Conservation (phyloP, 2,888 invertebrate genomes). For the Phortica okadai region DNA sequence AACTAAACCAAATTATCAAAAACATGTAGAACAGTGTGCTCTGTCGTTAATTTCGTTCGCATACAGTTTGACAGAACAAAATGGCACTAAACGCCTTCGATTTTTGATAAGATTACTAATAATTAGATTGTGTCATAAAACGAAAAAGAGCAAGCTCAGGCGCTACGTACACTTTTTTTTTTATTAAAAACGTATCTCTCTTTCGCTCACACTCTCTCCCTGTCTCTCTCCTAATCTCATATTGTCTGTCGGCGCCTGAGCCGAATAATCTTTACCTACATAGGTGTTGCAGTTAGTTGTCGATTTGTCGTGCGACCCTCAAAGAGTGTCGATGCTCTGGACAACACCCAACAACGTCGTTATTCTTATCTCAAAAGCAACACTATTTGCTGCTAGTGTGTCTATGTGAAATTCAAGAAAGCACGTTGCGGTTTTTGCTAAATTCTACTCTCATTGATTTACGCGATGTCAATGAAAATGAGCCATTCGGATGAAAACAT, state of each 20-base stretch:
- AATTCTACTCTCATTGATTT: not conserved
- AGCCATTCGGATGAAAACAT: slow-evolving; percentile 53
- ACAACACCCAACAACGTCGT: not conserved
- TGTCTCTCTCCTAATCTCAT: not conserved
- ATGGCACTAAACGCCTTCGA: slow-evolving; percentile 57
- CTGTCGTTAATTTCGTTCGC: slow-evolving; percentile 29
- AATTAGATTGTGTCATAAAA: slow-evolving; percentile 7
- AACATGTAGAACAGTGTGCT: not conserved
- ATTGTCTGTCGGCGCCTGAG: not conserved
- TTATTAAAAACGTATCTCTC: not conserved
- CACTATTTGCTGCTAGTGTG: not conserved
- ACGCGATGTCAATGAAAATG: not conserved
- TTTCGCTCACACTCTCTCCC: not conserved
- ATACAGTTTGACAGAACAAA: slow-evolving; percentile 49
- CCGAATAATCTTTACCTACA: not conserved
- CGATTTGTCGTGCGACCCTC: not conserved
- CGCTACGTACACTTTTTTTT: not conserved
- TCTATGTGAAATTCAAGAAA: not conserved
- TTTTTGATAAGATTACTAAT: slow-evolving; percentile 64
- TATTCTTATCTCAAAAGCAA: slow-evolving; percentile 8
- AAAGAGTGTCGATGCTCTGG: not conserved
- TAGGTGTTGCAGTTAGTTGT: slow-evolving; percentile 4
- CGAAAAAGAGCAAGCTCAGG: slow-evolving; percentile 24
- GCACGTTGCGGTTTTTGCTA: slow-evolving; percentile 33
- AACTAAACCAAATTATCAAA: not conserved